Base-by-base conservation (phyloP, 2,113 vertebrate species). In the Loxodonta africana region DNA sequence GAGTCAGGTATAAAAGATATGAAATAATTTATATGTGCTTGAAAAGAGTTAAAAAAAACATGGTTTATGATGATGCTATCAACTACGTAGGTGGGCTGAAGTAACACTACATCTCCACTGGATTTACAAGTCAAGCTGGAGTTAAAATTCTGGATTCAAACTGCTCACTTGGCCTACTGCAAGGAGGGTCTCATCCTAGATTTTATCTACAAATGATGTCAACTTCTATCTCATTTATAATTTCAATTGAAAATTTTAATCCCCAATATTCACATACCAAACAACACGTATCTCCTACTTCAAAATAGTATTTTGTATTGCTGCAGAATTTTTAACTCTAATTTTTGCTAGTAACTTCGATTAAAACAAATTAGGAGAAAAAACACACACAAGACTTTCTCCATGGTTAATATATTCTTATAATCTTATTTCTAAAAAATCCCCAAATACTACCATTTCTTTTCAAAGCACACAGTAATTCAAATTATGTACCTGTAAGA, bases 161-260 rank as follows among this genome's bases (percentile, higher is more conserved):
- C 0, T 37, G 1, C 15, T 83, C n/a, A 33, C 4, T 5, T 12
- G 41, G 1, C 84, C n/a, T 73, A 14, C 57, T 82, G 23, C 17
- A 51, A n/a, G n/a, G 41, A 23, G 12, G 5, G 8, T 65, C 12
- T 1, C 33, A 74, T 37, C 8, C 11, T 41, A n/a, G 25, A 88
- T 25, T n/a, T 25, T 21, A 85, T 41, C 25, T 78, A 51, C 14
- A 41, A 67, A 51, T 76, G 51, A 4, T 11, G 86, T 46, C 48
- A 51, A 65, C 65, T 86, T 81, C n/a, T 26, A 15, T 53, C 30
- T 48, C 37, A 28, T 74, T 41, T 91, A 67, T 46, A 23, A 93
- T 82, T 95, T 73, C 51, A 88, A 2, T 37, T 3, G 51, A 76
- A 95, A 87, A 48, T 88, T 77, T 97, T 21, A 67, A 33, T n/a